Conservation (phyloP, 2,888 invertebrate species). For the Kuschelorhynchus macadamiae region DNA sequence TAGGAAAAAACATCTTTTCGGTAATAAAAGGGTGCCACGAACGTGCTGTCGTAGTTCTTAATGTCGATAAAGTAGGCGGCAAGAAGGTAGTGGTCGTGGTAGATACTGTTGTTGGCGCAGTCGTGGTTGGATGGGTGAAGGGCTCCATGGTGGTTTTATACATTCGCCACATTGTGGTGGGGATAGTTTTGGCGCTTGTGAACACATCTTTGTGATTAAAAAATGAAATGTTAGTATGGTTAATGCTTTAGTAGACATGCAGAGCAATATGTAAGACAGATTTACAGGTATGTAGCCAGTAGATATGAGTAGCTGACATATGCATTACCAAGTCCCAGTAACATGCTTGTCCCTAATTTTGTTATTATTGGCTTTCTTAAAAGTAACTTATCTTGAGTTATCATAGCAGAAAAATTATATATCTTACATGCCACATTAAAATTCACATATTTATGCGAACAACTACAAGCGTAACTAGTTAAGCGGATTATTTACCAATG, state of each 20-base stretch:
- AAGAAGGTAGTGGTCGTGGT: constrained; percentile 58
- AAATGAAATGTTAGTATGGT: constrained; percentile 28
- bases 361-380: too few species aligned
- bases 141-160: constrained; percentile 57
- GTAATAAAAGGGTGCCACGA: constrained; percentile 70
- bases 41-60: constrained; percentile 62
- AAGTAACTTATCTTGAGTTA: too few species aligned
- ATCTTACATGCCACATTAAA: too few species aligned
- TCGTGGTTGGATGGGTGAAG: constrained; percentile 47
- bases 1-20: constrained; percentile 76
- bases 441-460: too few species aligned
- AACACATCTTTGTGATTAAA: constrained; percentile 56
- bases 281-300: too few species aligned
- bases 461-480: too few species aligned
- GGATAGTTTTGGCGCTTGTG: constrained; percentile 62
- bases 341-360: too few species aligned
- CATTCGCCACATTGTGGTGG: constrained; percentile 57
- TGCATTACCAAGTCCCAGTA: too few species aligned
- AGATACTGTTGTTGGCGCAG: constrained; percentile 25
- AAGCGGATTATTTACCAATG: too few species aligned
- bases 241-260: neutral
- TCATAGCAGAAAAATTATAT: too few species aligned
- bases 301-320: too few species aligned
- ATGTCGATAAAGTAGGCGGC: constrained; percentile 58
- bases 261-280: neutral